Percentiles rank a stretch among this genome's conserved stretches.
Evolutionary conservation across 2,113 vertebrate species (phyloP).

Genomic region (Psilopsiagon aymara): DNA sequence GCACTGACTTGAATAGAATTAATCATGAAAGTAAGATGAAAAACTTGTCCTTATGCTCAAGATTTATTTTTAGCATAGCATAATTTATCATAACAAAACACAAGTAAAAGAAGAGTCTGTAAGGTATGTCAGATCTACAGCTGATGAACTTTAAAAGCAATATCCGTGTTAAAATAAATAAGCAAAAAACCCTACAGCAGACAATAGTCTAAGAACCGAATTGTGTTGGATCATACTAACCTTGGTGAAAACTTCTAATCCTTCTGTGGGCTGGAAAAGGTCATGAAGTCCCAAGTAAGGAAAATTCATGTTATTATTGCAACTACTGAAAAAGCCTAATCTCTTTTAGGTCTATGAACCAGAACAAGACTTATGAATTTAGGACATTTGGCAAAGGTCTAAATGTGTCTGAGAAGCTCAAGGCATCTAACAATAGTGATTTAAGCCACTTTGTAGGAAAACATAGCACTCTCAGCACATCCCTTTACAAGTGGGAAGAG

Average conservation of each 20-base stretch:
- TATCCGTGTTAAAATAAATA: not conserved
- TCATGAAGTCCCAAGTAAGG: not conserved
- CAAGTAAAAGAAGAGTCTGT: not conserved
- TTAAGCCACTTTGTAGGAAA: not conserved
- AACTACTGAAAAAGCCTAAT: not conserved
- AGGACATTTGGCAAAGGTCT: not conserved
- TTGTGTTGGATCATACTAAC: not conserved
- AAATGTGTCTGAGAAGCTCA: not conserved
- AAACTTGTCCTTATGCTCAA: not conserved
- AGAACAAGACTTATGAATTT: not conserved
- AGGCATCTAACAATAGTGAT: not conserved
- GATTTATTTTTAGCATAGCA: not conserved
- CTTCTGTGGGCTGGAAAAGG: not conserved
- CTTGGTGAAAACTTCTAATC: not conserved
- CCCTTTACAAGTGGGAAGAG: not conserved
- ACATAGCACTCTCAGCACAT: rapidly evolving
- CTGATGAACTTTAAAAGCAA: not conserved
- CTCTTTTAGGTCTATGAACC: not conserved
- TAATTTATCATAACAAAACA: not conserved
- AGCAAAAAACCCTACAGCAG: not conserved
- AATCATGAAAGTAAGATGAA: not conserved
- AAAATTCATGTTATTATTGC: not conserved
- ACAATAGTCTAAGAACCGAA: not conserved
- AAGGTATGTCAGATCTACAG: not conserved
- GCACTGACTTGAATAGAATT: not conserved